phyloP scores from a whole-genome alignment of 2,888 invertebrate species.

The Leucophenga montana region DNA sequence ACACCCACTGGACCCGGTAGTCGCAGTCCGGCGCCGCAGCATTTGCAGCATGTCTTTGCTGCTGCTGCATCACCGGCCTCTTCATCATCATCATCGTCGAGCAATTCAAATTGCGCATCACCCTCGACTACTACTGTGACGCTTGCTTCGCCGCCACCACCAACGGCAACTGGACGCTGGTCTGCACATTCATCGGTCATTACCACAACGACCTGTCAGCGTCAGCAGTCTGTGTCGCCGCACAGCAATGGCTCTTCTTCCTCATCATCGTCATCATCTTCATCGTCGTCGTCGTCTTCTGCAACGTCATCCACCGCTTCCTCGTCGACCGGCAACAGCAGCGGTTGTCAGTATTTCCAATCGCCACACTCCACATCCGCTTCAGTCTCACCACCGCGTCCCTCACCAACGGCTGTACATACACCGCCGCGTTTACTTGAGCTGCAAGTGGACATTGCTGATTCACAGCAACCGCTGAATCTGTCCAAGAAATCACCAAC shows the following conservation, averaged over 20 bases:
- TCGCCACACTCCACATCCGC: constrained; percentile 72
- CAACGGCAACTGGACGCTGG: constrained; percentile 65
- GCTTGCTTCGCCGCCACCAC: constrained; percentile 65
- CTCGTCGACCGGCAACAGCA: constrained; percentile 46
- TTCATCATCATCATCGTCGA: constrained; percentile 54
- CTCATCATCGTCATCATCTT: constrained; percentile 32
- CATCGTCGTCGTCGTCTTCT: constrained; percentile 40
- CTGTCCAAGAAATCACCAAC: constrained; percentile 89
- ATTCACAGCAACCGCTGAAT: constrained; percentile 88
- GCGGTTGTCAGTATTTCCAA: constrained; percentile 73
- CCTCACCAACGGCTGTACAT: constrained; percentile 70
- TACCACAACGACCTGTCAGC: constrained; percentile 76
- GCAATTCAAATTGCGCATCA: constrained; percentile 67
- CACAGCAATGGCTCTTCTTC: constrained; percentile 65
- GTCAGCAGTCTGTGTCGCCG: constrained; percentile 73
- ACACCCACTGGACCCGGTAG: constrained; percentile 57
- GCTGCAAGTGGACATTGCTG: constrained; percentile 87
- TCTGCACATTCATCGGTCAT: constrained; percentile 77
- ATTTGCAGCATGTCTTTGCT: constrained; percentile 34
- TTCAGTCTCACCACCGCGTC: constrained; percentile 72
- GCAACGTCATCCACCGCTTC: constrained; percentile 60
- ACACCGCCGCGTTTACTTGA: constrained; percentile 77
- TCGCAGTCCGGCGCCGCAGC: constrained; percentile 58
- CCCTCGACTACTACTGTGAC: constrained; percentile 69
- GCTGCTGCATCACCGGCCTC: constrained; percentile 41